phyloP scores from a whole-genome alignment of 2,113 vertebrate genomes.

The Lepisosteus oculatus region DNA sequence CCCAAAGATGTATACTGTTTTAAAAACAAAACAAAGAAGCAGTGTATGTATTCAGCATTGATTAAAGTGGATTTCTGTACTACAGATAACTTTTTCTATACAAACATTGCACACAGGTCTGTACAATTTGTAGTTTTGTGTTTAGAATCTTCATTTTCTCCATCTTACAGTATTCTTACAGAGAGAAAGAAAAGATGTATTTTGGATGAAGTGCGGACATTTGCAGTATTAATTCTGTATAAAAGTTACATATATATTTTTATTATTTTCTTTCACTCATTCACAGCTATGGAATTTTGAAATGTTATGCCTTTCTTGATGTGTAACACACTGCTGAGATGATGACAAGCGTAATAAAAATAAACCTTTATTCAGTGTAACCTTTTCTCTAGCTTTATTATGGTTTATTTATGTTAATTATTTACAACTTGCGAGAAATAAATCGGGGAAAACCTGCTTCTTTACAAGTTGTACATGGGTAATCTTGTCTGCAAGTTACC shows the following conservation, averaged over 20 bases:
- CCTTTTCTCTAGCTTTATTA: constrained; percentile 26
- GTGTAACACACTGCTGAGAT: neutral
- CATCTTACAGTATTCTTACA: neutral
- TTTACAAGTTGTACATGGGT: too few species aligned
- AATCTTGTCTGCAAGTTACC: too few species aligned
- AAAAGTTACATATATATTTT: neutral
- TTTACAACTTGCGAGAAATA: constrained; percentile 24
- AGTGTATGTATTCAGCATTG: too few species aligned
- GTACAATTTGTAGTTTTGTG: neutral
- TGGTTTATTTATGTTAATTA: constrained; percentile 32
- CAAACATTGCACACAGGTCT: too few species aligned
- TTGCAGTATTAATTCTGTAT: constrained; percentile 4
- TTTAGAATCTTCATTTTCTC: neutral
- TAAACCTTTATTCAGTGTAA: constrained; percentile 19
- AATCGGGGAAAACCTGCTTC: too few species aligned
- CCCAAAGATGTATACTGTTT: constrained; percentile 13
- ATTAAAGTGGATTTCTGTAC: too few species aligned
- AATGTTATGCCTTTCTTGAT: constrained; percentile 8
- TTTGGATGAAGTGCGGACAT: neutral
- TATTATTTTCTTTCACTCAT: neutral
- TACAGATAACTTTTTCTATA: too few species aligned
- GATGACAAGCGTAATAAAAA: constrained; percentile 3
- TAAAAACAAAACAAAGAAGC: too few species aligned
- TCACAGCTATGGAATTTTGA: neutral
- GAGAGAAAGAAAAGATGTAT: neutral